Evolutionary conservation across 1,140 invertebrate species (phyloP).

Genomic region (Meteorus sp.): DNA sequence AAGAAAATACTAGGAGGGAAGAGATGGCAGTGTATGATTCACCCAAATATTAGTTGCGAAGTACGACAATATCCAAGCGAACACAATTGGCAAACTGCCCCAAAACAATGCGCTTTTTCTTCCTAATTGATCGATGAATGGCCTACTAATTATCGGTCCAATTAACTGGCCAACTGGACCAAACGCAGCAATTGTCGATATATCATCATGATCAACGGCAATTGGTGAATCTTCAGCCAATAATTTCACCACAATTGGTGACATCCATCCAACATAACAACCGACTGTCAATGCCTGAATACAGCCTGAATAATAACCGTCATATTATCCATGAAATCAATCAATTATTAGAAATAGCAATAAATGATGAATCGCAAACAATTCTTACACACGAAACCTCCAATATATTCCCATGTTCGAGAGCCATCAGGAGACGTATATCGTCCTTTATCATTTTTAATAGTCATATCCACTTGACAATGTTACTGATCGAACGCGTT

Average conservation of each 20-base stretch:
- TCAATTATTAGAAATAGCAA: too few species aligned
- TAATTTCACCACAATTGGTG: conserved; percentile 52
- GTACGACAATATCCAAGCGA: conserved; percentile 66
- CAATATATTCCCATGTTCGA: conserved; percentile 34
- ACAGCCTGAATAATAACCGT: conserved; percentile 33
- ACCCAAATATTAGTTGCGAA: conserved; percentile 57
- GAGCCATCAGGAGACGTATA: conserved; percentile 34
- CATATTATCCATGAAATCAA: too few species aligned
- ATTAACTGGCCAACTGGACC: conserved; percentile 53
- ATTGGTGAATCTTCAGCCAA: conserved; percentile 35
- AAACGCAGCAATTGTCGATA: conserved; percentile 54
- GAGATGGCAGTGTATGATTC: not conserved
- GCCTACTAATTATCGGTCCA: conserved; percentile 44
- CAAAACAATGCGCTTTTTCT: conserved; percentile 66
- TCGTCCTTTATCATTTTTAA: conserved; percentile 22
- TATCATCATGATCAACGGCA: conserved; percentile 34
- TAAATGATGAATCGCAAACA: not conserved
- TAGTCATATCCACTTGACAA: too few species aligned
- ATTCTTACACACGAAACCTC: conserved; percentile 31
- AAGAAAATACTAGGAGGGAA: too few species aligned
- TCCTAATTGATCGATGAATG: conserved; percentile 61
- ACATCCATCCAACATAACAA: conserved; percentile 52
- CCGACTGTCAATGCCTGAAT: conserved; percentile 37
- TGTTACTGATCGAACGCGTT: too few species aligned
- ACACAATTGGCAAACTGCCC: conserved; percentile 61